A percentile compares a stretch with the other conserved stretches of the same genome.
Evolutionary conservation across 2,888 invertebrate species (phyloP).

Genomic region (Acrobeloides nanus): DNA sequence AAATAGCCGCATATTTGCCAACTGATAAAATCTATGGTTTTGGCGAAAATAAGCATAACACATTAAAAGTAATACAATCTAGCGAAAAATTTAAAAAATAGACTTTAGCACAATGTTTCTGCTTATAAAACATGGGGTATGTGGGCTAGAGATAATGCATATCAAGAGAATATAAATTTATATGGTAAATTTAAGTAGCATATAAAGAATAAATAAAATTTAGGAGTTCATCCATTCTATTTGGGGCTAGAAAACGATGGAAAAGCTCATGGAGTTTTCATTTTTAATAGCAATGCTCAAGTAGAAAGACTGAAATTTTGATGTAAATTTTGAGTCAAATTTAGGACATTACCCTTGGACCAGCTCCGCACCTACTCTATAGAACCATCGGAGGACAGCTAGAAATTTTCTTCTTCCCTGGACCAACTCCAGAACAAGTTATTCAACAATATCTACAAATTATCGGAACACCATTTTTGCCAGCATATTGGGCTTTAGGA

Average conservation of each 20-base stretch:
- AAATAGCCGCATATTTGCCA: constrained; percentile 21
- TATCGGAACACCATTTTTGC: constrained; percentile 47
- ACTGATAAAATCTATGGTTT: constrained; percentile 25
- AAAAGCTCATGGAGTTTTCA: constrained; percentile 44
- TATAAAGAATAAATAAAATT: too few relatives aligned
- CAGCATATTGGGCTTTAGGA: constrained; percentile 53
- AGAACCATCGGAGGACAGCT: constrained; percentile 57
- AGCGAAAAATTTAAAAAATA: background rate
- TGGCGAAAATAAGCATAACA: constrained; percentile 21
- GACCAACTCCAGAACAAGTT: constrained; percentile 53
- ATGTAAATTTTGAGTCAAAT: too few relatives aligned
- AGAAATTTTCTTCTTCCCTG: constrained; percentile 42
- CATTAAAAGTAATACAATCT: constrained; percentile 9
- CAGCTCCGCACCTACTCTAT: constrained; percentile 64
- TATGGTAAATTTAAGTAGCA: too few relatives aligned
- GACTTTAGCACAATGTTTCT: constrained; percentile 34
- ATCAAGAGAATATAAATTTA: constrained; percentile 31
- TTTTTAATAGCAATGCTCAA: constrained; percentile 45
- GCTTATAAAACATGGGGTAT: constrained; percentile 41
- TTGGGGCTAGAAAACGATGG: constrained; percentile 40
- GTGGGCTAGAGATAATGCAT: constrained; percentile 35
- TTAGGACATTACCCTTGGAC: too few relatives aligned
- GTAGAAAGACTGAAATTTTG: constrained; percentile 45
- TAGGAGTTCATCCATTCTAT: constrained; percentile 48
- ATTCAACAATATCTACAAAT: constrained; percentile 50